phyloP scores from a whole-genome alignment of 1,140 invertebrate genomes.

The Anastrepha obliqua region DNA sequence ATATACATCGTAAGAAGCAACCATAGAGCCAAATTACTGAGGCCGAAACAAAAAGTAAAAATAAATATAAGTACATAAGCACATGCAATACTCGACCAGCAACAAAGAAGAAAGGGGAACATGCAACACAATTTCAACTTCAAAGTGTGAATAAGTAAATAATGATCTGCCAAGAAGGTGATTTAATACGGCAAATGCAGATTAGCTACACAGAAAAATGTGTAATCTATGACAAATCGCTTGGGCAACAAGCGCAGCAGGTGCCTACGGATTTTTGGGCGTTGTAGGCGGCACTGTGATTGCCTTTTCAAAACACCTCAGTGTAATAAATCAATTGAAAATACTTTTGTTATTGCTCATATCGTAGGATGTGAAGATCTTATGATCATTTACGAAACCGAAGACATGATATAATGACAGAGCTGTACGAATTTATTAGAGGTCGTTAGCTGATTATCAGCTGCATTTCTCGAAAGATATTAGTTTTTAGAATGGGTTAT shows the following conservation, averaged over 20 bases:
- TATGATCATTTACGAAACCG: not conserved
- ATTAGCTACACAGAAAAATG: not conserved
- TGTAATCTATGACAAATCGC: constrained; percentile 1
- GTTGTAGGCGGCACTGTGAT: not conserved
- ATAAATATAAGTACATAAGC: not conserved
- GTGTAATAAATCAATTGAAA: not conserved
- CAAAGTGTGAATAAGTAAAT: not conserved
- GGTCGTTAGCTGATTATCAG: too few relatives aligned
- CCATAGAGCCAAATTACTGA: not conserved
- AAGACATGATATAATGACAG: not conserved
- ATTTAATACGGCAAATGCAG: not conserved
- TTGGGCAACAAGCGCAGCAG: not conserved
- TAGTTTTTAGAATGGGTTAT: too few relatives aligned
- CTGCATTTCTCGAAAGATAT: too few relatives aligned
- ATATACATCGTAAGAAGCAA: not conserved
- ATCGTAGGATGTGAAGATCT: not conserved
- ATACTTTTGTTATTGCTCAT: not conserved
- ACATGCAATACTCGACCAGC: too few relatives aligned
- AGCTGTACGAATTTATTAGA: not conserved
- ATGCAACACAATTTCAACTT: too few relatives aligned
- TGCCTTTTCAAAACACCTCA: not conserved
- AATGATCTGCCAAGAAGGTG: not conserved
- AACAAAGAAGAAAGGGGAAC: too few relatives aligned
- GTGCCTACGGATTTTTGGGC: not conserved
- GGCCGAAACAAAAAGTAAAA: not conserved